phyloP scores from a whole-genome alignment of 2,113 vertebrate genomes.

The Taxidea taxus region DNA sequence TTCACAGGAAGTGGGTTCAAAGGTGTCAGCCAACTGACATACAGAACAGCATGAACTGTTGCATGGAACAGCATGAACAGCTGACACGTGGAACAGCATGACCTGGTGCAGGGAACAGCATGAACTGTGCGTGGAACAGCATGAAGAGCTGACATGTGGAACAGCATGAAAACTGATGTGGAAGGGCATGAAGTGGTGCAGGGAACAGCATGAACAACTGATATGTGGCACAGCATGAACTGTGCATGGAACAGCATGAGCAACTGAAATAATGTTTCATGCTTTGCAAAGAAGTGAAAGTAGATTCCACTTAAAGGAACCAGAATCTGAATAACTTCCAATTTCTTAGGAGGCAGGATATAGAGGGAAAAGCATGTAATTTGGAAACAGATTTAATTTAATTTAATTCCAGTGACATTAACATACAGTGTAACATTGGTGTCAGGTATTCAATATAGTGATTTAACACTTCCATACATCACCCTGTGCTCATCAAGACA shows the following conservation, averaged over 20 bases:
- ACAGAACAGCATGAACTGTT: not conserved
- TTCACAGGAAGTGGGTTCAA: not conserved
- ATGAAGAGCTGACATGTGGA: too few relatives aligned
- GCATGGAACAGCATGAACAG: too few relatives aligned
- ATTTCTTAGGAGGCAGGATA: not conserved
- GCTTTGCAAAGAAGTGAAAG: not conserved
- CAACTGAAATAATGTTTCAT: not conserved
- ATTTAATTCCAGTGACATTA: not conserved
- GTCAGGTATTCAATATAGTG: too few relatives aligned
- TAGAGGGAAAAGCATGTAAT: not conserved
- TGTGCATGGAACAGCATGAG: not conserved
- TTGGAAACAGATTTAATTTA: not conserved
- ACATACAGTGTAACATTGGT: not conserved
- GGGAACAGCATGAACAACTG: too few relatives aligned
- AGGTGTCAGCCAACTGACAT: not conserved
- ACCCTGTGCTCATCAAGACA: too few relatives aligned
- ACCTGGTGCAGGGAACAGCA: too few relatives aligned
- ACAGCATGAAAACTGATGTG: too few relatives aligned
- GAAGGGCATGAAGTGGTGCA: too few relatives aligned
- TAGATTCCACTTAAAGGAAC: not conserved
- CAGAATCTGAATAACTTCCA: not conserved
- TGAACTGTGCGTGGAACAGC: too few relatives aligned
- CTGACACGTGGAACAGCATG: not conserved
- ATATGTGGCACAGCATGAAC: not conserved
- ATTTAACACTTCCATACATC: not conserved